A percentile compares a stretch with the other conserved stretches of the same genome.
These are phyloP conservation scores for Donacobius atricapilla DNA, from an alignment of 2,113 vertebrate genomes.

Conservation along the genomic window DNA sequence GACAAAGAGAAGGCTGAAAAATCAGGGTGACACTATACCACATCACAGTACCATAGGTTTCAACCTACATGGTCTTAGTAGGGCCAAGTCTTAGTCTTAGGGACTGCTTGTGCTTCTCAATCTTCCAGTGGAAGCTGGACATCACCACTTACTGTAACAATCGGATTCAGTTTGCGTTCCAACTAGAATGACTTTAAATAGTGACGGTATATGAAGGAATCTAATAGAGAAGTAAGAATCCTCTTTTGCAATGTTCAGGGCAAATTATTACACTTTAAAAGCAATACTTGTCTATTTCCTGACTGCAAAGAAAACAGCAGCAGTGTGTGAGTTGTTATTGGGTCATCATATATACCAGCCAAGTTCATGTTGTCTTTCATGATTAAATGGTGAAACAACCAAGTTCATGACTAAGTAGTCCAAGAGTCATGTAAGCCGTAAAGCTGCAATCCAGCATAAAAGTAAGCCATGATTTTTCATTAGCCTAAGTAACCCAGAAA, in stretches of 20 bases:
- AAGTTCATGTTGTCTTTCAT: background rate
- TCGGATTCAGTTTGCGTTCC: background rate
- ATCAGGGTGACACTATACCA: too few relatives aligned
- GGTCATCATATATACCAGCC: background rate
- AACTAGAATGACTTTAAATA: background rate
- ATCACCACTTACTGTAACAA: background rate
- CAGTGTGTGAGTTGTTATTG: background rate
- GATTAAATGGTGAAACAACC: background rate
- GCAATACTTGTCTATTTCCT: background rate
- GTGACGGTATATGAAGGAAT: background rate
- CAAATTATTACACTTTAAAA: background rate
- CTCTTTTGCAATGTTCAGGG: background rate
- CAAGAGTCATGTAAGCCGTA: background rate
- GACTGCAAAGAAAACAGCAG: background rate
- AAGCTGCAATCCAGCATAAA: background rate
- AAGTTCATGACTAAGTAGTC: background rate
- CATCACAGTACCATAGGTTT: fast-evolving
- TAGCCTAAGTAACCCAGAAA: background rate
- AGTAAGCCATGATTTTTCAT: background rate
- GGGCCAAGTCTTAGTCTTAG: too few relatives aligned
- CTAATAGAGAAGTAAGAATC: background rate
- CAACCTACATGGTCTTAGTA: fast-evolving
- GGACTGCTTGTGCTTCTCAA: fast-evolving
- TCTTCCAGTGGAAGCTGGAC: background rate
- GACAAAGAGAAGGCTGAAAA: too few relatives aligned